These are phyloP conservation scores for Sussaba pulchella DNA, from an alignment of 2,888 invertebrate species.

Conservation along the genomic window DNA sequence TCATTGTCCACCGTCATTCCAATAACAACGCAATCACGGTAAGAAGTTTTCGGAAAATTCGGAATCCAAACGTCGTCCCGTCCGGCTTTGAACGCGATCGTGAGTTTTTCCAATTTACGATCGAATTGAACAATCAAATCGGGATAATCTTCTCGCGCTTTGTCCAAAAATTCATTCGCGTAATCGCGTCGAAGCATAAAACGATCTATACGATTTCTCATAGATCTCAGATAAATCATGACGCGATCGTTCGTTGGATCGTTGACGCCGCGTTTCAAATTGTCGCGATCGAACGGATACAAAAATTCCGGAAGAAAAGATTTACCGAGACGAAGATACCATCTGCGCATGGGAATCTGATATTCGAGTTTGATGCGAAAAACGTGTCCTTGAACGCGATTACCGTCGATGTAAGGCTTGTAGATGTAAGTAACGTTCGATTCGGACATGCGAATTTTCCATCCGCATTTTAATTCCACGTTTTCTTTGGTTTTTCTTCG, in stretches of 20 bases:
- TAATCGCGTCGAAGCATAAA: conserved; percentile 41
- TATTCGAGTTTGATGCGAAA: conserved; percentile 55
- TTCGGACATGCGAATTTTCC: conserved; percentile 46
- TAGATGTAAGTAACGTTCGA: conserved; percentile 44
- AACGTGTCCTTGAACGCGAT: conserved; percentile 1
- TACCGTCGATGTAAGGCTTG: conserved; percentile 42
- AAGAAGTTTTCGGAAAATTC: conserved; percentile 1
- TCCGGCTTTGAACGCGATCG: conserved; percentile 8
- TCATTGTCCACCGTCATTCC: conserved; percentile 20
- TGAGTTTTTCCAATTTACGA: conserved; percentile 5
- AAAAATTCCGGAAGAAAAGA: conserved; percentile 44
- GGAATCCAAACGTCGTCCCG: conserved; percentile 26
- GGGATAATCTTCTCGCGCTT: conserved; percentile 28
- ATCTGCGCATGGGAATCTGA: conserved; percentile 37
- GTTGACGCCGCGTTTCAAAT: neutral
- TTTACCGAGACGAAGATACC: conserved; percentile 48
- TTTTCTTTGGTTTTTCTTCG: neutral
- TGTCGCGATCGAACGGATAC: neutral
- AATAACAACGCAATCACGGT: conserved; percentile 17
- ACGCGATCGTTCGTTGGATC: conserved; percentile 42
- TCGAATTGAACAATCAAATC: conserved; percentile 37
- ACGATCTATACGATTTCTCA: conserved; percentile 14
- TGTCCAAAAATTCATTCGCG: conserved; percentile 36
- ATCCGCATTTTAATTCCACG: conserved; percentile 8
- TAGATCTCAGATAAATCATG: neutral